A percentile compares a stretch with the other conserved stretches of the same genome.
These are phyloP conservation scores for Lordiphosa clarofinis DNA, from an alignment of 1,140 invertebrate species.

Conservation along the genomic window DNA sequence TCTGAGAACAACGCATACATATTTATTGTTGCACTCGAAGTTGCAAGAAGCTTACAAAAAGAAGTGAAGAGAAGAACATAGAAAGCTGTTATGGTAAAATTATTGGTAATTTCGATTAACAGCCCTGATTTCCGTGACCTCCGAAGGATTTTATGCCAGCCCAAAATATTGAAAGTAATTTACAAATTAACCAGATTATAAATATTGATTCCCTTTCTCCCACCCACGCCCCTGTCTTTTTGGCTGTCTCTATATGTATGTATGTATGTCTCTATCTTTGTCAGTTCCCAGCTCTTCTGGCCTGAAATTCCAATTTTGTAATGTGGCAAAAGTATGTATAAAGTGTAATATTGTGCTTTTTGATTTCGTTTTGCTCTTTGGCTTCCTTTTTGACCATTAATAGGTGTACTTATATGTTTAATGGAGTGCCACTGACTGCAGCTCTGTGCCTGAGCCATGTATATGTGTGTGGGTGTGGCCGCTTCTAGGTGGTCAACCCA, in stretches of 20 bases:
- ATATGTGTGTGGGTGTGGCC: slow-evolving; percentile 11
- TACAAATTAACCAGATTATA: too few species aligned
- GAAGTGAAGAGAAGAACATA: too few species aligned
- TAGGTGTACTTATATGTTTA: slow-evolving; percentile 77
- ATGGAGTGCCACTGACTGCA: slow-evolving; percentile 69
- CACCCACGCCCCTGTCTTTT: background rate
- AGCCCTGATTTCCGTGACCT: too few species aligned
- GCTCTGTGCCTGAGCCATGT: slow-evolving; percentile 18
- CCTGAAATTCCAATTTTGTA: slow-evolving; percentile 63
- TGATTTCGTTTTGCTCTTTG: slow-evolving; percentile 41
- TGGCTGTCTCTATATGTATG: slow-evolving; percentile 9
- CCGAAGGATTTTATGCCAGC: too few species aligned
- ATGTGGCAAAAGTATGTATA: slow-evolving; percentile 73
- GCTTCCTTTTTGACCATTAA: slow-evolving; percentile 72
- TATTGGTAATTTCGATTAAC: too few species aligned
- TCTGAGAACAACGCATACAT: too few species aligned
- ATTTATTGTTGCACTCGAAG: too few species aligned
- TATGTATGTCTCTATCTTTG: slow-evolving; percentile 22
- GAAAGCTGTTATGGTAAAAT: too few species aligned
- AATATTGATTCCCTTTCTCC: too few species aligned
- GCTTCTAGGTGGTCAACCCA: slow-evolving; percentile 20
- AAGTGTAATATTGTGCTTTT: slow-evolving; percentile 67
- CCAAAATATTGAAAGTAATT: too few species aligned
- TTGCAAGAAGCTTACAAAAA: too few species aligned
- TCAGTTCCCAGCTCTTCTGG: slow-evolving; percentile 4